Evolutionary conservation across 1,140 invertebrate genomes (phyloP).

Genomic region (Hesperophylax magnus): DNA sequence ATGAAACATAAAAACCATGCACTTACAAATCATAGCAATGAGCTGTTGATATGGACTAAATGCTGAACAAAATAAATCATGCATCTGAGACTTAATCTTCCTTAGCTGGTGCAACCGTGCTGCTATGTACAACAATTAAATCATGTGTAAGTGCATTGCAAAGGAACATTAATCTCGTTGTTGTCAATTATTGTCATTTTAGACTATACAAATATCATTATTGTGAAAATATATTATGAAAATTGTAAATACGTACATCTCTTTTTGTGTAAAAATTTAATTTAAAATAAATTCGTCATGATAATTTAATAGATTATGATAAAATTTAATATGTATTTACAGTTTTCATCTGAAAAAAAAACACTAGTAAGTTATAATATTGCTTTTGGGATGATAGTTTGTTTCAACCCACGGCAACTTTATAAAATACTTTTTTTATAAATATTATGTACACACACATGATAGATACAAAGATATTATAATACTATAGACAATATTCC

Average conservation of each 20-base stretch:
- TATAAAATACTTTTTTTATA: too few relatives aligned
- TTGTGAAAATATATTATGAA: not conserved
- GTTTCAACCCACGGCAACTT: not conserved
- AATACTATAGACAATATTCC: not conserved
- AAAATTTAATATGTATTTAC: not conserved
- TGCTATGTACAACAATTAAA: constrained; percentile 31
- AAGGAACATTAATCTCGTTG: constrained; percentile 9
- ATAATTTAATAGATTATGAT: too few relatives aligned
- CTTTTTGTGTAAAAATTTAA: too few relatives aligned
- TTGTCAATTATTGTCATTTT: constrained; percentile 2
- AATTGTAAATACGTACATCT: not conserved
- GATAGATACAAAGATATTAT: too few relatives aligned
- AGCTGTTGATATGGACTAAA: constrained; percentile 50
- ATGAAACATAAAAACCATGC: constrained; percentile 47
- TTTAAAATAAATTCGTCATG: too few relatives aligned
- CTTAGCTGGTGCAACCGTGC: constrained; percentile 9
- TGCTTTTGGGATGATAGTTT: not conserved
- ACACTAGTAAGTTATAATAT: not conserved
- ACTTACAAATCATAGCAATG: constrained; percentile 57
- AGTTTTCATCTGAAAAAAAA: not conserved
- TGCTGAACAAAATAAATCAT: constrained; percentile 49
- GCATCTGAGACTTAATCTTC: constrained; percentile 29
- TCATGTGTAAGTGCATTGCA: constrained; percentile 19
- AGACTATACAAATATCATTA: too few relatives aligned
- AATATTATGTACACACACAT: too few relatives aligned